These are phyloP conservation scores for Tragelaphus buxtoni DNA, from an alignment of 2,113 vertebrate genomes.

Conservation along the genomic window DNA sequence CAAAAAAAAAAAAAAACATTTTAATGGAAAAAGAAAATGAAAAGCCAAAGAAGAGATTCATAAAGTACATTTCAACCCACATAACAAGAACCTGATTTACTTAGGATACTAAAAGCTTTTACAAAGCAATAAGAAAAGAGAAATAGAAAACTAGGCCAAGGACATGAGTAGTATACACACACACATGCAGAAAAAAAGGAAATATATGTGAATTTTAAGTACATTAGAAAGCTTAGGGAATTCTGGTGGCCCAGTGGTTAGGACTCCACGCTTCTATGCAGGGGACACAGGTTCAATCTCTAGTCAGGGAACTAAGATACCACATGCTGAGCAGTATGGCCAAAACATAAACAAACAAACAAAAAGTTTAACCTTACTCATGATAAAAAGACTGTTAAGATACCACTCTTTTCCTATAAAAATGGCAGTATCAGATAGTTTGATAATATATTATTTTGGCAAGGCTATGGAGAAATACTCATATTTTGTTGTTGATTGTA, in stretches of 20 bases:
- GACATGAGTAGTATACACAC: not conserved
- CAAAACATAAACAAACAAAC: not conserved
- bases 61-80: slow-evolving; percentile 3
- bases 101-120: not conserved
- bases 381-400: not conserved
- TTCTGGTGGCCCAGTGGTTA: not conserved
- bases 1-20: not conserved
- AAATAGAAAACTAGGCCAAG: not conserved
- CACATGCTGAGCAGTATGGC: not conserved
- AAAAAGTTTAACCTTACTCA: not conserved
- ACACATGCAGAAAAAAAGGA: not conserved
- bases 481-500: not conserved
- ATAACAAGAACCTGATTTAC: not conserved
- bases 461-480: not conserved
- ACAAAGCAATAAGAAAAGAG: not conserved
- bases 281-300: not conserved
- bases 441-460: not conserved
- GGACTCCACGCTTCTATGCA: not conserved
- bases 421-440: not conserved
- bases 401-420: not conserved
- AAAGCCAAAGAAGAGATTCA: not conserved
- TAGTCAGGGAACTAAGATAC: not conserved
- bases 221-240: not conserved
- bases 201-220: not conserved
- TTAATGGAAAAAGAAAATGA: not conserved